Base-by-base conservation (phyloP, 2,113 vertebrate genomes). In the Perca fluviatilis region DNA sequence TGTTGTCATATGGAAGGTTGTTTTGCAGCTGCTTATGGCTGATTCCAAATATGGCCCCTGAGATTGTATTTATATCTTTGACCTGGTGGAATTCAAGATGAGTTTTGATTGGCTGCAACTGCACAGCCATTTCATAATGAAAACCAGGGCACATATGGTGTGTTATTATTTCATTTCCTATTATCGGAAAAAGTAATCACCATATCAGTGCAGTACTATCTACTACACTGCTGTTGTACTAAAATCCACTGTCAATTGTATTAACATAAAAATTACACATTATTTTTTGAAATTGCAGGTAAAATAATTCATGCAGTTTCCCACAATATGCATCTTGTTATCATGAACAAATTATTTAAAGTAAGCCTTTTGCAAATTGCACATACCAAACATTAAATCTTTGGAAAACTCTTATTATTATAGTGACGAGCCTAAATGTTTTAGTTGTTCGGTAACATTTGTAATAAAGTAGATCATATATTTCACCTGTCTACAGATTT, bases 41-140 rank as follows among this genome's bases (percentile, higher is more conserved):
- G 46, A 78, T 21, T 74, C 1, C 15, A 77, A 74, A 74, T 19
- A 71, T n/a, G 25, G 21, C 70, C 74, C 70, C 14, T 46, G 84
- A 75, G 76, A 89, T 3, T 15, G 40, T 64, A 7, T 49, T 46
- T 50, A 46, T 62, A 50, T 70, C 56, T 43, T 9, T 53, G 51
- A 63, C 25, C 71, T 57, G 58, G 56, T 73, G 63, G 33, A 64
- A 71, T 58, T 74, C 67, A 69, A 16, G 56, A 64, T 68, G 19
- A 60, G 51, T 36, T 77, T 36, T 81, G 64, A 88, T 63, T 25
- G 69, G 60, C 71, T 78, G n/a, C 18, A 63, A 71, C 51, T 53
- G 7, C 54, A 78, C 4, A 13, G 15, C 9, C 56, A 62, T 63
- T 36, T 61, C 33, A 60, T 51, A 60, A 54, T 60, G 27, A 81